Conservation (phyloP, 2,888 invertebrate species). For the Odontocolon sp. region DNA sequence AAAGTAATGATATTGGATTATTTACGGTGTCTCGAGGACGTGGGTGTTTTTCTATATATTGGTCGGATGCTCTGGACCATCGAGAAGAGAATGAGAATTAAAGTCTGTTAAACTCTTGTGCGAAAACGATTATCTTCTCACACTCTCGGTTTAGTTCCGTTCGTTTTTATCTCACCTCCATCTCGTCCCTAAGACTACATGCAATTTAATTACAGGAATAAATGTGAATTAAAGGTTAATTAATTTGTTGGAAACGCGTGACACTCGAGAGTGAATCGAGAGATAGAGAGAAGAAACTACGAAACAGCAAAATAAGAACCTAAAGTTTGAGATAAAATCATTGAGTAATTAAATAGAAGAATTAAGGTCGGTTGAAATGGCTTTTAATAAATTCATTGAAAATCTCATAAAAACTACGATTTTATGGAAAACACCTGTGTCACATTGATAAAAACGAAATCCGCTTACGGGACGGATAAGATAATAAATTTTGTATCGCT, state of each 20-base stretch:
- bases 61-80: background rate
- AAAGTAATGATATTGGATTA: slow-evolving; percentile 36
- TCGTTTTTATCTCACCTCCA: background rate
- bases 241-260: slow-evolving; percentile 3
- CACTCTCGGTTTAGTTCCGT: background rate
- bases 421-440: no score
- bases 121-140: slow-evolving; percentile 41
- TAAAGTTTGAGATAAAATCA: background rate
- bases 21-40: background rate
- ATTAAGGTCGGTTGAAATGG: no score
- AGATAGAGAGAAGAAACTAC: background rate
- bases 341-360: background rate
- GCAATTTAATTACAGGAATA: slow-evolving; percentile 19
- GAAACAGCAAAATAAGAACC: background rate
- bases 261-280: background rate
- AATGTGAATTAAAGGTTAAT: slow-evolving; percentile 29
- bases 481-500: background rate
- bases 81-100: slow-evolving; percentile 52
- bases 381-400: no score
- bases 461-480: background rate
- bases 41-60: background rate
- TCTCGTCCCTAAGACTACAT: background rate
- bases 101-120: slow-evolving; percentile 46
- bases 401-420: no score
- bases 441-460: background rate